Evolutionary conservation across 2,113 vertebrate genomes (phyloP), one percentile per base, ranked within the genome.

Genomic region (Heloderma charlesbogerti): DNA sequence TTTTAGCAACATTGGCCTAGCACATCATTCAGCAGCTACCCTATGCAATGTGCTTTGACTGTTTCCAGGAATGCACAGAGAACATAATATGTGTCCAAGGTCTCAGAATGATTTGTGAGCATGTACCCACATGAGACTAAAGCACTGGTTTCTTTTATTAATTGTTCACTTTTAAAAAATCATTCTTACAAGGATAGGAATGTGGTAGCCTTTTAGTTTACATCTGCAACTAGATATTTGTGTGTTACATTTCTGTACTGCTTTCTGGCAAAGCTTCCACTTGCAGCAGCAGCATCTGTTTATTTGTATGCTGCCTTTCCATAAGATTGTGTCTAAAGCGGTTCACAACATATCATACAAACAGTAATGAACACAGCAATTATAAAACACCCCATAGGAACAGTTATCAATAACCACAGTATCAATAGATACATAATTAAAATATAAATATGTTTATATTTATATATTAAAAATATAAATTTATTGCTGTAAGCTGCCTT

Each of bases 71-170:
- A 40, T 25, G 34, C 34, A 80, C 31, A 63, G 16, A 67, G 37
- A 67, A 75, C 27, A 66, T 48, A 80, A 67, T 4, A 40, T 69
- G 48, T 80, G 18, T 85, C 2, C 16, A 31, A 67, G 18, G 27
- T 89, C 48, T 31, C 3, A 72, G 31, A 81, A 51, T 37, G 20
- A 6, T 51, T 54, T 71, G 43, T 20, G 15, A 40, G 9, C 2
- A 34, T 79, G 63, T 18, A 85, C 90, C 88, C 92, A 66, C 22
- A 7, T 27, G 81, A 4, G 6, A 84, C 51, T 83, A 89, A 84
- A 75, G 60, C 31, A 29, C 74, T 88, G n/a, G 72, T 91, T 77
- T 74, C 71, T 92, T 1, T 88, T 94, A 77, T 45, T 40, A 88
- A 94, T 74, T 71, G 77, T 6, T 27, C 3, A 60, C 43, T 92